Base-by-base conservation (phyloP, 2,888 invertebrate species). In the Sphaerophoria rueppellii region DNA sequence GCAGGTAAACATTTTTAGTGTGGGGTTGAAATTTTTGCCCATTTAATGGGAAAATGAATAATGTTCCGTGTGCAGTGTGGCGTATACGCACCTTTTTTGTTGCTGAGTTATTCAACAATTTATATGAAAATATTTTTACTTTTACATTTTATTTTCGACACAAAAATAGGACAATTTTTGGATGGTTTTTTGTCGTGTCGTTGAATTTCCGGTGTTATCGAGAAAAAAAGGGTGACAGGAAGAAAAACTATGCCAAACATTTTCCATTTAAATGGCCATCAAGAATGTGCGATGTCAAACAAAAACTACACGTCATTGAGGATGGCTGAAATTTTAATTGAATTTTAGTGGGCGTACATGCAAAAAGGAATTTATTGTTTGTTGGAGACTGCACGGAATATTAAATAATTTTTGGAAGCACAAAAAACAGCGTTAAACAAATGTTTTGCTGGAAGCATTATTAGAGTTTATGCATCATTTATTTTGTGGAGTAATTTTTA, bases 81-180 rank as follows among this genome's bases (percentile, higher is more conserved):
- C 35, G 63, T 65, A 65, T 65, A 50, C 63, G 46, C 4, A 63
- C 0, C 6, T 63, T 48, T 63, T 48, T 63, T 34, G 24, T 24
- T 24, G 24, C n/a, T 2, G 14, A 5, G 9, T 24, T 12, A 7
- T 55, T 35, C 12, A 34, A 43, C 9, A 43, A 43, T 43, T 11
- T 43, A 43, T 43, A 43, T 43, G 4, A 7, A 43, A 43, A 43
- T 43, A 12, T 43, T 43, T 43, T 43, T 43, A 11, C 12, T 43
- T 43, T 43, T 40, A n/a, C 9, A 4, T 40, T 40, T 40, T 40
- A 40, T 2, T 40, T 40, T 40, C 9, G 40, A 43, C 12, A 43
- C 9, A 9, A 4, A 43, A 9, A 43, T 7, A 11, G 43, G 9
- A 43, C 43, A 4, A 12, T 12, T 43, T 11, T 43, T 9, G 43